Evolutionary conservation across 2,888 invertebrate species (phyloP).

Genomic region (Patella depressa): DNA sequence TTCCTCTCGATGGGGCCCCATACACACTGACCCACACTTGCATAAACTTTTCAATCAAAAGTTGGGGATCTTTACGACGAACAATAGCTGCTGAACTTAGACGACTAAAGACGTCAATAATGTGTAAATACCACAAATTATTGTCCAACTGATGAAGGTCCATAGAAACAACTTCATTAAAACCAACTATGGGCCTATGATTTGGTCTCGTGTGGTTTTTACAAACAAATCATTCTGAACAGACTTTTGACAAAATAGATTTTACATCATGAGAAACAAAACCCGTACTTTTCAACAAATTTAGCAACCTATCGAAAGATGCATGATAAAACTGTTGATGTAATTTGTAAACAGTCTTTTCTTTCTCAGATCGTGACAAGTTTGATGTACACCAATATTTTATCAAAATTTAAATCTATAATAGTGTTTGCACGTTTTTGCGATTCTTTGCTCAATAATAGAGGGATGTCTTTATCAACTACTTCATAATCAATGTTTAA

Average conservation of each 20-base stretch:
- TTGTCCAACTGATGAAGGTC: neutral
- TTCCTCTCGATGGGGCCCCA: neutral
- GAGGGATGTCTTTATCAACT: constrained; percentile 21
- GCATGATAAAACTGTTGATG: constrained; percentile 46
- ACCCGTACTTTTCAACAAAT: constrained; percentile 34
- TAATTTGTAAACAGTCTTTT: constrained; percentile 31
- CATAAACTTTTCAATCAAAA: neutral
- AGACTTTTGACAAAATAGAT: constrained; percentile 22
- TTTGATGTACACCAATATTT: constrained; percentile 14
- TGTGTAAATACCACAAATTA: constrained; percentile 20
- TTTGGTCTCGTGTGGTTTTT: constrained; percentile 1
- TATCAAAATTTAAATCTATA: constrained; percentile 20
- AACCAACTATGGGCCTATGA: constrained; percentile 15
- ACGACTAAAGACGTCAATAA: constrained; percentile 13
- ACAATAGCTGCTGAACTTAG: constrained; percentile 18
- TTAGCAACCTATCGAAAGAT: constrained; percentile 30
- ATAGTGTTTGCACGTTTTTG: constrained; percentile 25
- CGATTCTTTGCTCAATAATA: constrained; percentile 27
- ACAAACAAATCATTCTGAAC: constrained; percentile 27
- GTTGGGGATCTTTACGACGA: neutral
- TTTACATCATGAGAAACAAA: constrained; percentile 24
- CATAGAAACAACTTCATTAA: neutral
- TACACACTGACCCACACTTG: neutral
- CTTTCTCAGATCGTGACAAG: too few species aligned
- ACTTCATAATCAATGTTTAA: constrained; percentile 25